phyloP scores from a whole-genome alignment of 2,888 invertebrate genomes.

The Rhagium mordax region DNA sequence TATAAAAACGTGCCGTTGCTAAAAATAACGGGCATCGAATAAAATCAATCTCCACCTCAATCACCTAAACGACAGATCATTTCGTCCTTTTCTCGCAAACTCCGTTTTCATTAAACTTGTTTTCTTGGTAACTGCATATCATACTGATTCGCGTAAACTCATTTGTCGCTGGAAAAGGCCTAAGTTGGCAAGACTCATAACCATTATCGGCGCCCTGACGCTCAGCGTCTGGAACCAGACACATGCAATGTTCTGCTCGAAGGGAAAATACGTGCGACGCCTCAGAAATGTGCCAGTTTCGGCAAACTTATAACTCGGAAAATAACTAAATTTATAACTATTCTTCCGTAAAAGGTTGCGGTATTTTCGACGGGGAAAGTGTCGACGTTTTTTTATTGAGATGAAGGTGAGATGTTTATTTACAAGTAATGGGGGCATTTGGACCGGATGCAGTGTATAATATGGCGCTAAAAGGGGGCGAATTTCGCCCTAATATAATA shows the following conservation, averaged over 20 bases:
- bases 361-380: neutral
- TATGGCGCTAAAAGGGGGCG: neutral
- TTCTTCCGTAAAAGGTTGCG: constrained; percentile 28
- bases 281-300: constrained; percentile 48
- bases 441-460: neutral
- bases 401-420: constrained; percentile 23
- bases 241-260: constrained; percentile 50
- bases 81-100: neutral
- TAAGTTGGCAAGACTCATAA: constrained; percentile 28
- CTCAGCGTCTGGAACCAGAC: constrained; percentile 56
- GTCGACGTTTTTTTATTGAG: constrained; percentile 14
- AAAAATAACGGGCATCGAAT: neutral
- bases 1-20: neutral
- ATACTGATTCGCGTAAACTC: constrained; percentile 26
- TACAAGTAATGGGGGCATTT: constrained; percentile 2
- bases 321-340: constrained; percentile 56
- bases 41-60: neutral
- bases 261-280: constrained; percentile 51
- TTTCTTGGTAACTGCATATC: constrained; percentile 28
- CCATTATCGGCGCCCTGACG: constrained; percentile 51
- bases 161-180: constrained; percentile 30
- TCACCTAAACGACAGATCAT: constrained; percentile 1
- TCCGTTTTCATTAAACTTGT: constrained; percentile 26
- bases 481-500: neutral
- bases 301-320: constrained; percentile 50